Evolutionary conservation across 2,888 invertebrate genomes (phyloP), one percentile per base, ranked within the genome.

Genomic region (Thereva unica): DNA sequence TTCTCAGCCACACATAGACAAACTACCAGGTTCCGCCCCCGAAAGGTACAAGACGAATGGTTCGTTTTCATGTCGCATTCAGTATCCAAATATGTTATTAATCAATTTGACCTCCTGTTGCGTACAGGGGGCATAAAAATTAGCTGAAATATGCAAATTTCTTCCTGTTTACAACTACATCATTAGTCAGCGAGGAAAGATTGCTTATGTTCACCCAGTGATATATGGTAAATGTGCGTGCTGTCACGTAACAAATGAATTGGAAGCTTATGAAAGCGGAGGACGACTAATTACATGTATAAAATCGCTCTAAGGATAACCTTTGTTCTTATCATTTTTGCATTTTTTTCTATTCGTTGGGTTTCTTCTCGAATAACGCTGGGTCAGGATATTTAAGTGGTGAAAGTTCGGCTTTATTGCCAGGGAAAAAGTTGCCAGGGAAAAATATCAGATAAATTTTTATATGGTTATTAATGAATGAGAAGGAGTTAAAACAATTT

Each of bases 221-320:
- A 44, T 42, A 9, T 38, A 34, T 34, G 56, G 40, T 42, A n/a
- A 10, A 34, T 35, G 56, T 56, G 56, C 56, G 56, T 56, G 56
- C 10, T 56, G 12, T 41, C 56, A 56, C 56, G 56, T 56, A 56
- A 56, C 56, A 56, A 56, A 56, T 56, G 56, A 56, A 56, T 56
- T 56, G 44, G 44, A 56, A 56, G 44, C 44, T 56, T 56, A 56
- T 34, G 12, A 47, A 8, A 5, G 42, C 44, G 56, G 42, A 45
- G 42, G 38, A 23, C 23, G 23, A n/a, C 42, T 56, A 56, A 56
- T 56, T 56, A 44, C 56, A 1, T 5, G 42, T 56, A 44, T 56
- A 56, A 23, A 23, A 56, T 56, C 44, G 44, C 44, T 44, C 35
- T 56, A 56, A 56, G 44, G 44, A 56, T 56, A 56, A 56, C 44